These are phyloP conservation scores for Drosophila testacea DNA, from an alignment of 2,888 invertebrate genomes.

Conservation along the genomic window DNA sequence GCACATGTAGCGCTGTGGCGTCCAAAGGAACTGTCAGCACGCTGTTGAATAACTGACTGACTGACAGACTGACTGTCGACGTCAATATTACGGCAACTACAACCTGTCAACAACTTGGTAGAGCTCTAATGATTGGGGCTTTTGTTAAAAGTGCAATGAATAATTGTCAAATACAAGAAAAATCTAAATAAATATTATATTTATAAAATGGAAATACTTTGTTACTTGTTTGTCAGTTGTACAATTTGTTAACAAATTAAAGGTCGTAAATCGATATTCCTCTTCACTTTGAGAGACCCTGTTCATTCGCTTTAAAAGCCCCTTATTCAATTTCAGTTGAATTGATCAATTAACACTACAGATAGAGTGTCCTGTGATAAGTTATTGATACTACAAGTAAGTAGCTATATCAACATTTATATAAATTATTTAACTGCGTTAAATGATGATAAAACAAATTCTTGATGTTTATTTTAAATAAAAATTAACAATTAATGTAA, in stretches of 20 bases:
- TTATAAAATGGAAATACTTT: slow-evolving; percentile 9
- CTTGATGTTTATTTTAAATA: too few relatives aligned
- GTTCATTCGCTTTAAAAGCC: slow-evolving; percentile 6
- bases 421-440: too few relatives aligned
- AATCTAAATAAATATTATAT: not conserved
- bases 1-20: slow-evolving; percentile 55
- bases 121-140: slow-evolving; percentile 42
- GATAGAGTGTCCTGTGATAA: not conserved
- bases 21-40: slow-evolving; percentile 40
- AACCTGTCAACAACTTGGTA: slow-evolving; percentile 33
- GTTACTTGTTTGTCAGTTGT: slow-evolving; percentile 27
- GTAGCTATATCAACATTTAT: too few relatives aligned
- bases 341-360: slow-evolving; percentile 23
- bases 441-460: too few relatives aligned
- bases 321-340: slow-evolving; percentile 21
- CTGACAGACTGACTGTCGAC: slow-evolving; percentile 12
- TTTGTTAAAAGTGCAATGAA: slow-evolving; percentile 16
- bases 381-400: not conserved
- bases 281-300: not conserved
- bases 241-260: slow-evolving; percentile 24
- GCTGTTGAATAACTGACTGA: slow-evolving; percentile 42
- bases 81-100: slow-evolving; percentile 44
- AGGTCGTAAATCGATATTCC: slow-evolving; percentile 2
- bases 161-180: slow-evolving; percentile 8
- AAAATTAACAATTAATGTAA: too few relatives aligned